Conservation (phyloP, 2,797 vertebrate genomes). For the Sternarchorhynchus goeldii region DNA sequence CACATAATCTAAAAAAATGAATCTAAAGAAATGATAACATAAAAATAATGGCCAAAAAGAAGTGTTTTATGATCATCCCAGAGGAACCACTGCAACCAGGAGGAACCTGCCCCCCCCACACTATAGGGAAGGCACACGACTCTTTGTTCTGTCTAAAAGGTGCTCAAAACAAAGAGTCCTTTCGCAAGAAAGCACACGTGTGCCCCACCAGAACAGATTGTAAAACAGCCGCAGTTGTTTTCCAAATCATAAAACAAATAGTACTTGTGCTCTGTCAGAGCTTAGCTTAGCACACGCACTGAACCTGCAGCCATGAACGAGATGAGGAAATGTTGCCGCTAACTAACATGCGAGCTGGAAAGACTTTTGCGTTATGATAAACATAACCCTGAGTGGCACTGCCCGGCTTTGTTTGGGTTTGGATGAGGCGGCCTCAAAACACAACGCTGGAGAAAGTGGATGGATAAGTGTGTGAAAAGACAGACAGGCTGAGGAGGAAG, state of each 20-base stretch:
- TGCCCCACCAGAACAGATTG: conserved; percentile 22
- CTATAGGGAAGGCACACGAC: conserved; percentile 36
- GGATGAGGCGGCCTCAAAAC: conserved; percentile 49
- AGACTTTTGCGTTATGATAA: conserved; percentile 48
- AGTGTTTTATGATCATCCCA: too few relatives aligned
- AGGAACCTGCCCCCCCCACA: conserved; percentile 6
- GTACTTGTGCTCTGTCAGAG: conserved; percentile 20
- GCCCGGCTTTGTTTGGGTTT: conserved; percentile 58
- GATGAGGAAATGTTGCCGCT: conserved; percentile 16
- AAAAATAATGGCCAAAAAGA: too few relatives aligned
- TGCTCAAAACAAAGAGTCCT: not conserved
- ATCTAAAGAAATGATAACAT: too few relatives aligned
- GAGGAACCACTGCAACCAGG: not conserved
- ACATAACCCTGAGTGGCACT: conserved; percentile 60
- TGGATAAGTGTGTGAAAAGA: conserved; percentile 52
- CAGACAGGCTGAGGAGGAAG: conserved; percentile 35
- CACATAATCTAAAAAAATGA: too few relatives aligned
- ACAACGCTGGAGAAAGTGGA: conserved; percentile 47
- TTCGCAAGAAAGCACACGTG: not conserved
- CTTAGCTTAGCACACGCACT: not conserved
- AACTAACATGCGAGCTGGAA: conserved; percentile 32
- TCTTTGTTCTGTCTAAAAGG: conserved; percentile 45
- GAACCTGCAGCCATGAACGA: not conserved
- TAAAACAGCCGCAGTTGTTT: conserved; percentile 36
- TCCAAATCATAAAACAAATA: conserved; percentile 40